Evolutionary conservation across 1,140 invertebrate genomes (phyloP).

Genomic region (Chionoecetes opilio): DNA sequence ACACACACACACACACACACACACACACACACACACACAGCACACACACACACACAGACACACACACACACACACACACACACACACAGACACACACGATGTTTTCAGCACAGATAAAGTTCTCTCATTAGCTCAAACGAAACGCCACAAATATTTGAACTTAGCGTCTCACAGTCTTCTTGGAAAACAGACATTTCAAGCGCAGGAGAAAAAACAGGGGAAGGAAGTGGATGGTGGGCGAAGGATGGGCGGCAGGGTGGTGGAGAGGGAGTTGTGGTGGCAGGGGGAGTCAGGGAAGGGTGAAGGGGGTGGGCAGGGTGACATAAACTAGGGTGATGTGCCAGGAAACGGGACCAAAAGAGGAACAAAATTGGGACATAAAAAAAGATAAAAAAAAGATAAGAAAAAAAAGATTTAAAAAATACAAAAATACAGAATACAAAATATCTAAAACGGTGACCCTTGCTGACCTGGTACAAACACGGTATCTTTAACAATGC

Average conservation of each 20-base stretch:
- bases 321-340: too few species aligned
- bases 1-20: slow-evolving; percentile 55
- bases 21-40: slow-evolving; percentile 50
- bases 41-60: slow-evolving; percentile 50
- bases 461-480: too few species aligned
- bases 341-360: too few species aligned
- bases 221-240: too few species aligned
- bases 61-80: slow-evolving; percentile 42
- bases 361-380: too few species aligned
- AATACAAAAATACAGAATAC: too few species aligned
- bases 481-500: too few species aligned
- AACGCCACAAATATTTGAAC: slow-evolving; percentile 16
- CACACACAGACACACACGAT: slow-evolving; percentile 36
- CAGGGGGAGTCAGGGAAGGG: not conserved
- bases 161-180: not conserved
- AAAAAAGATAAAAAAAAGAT: too few species aligned
- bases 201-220: not conserved
- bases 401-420: too few species aligned
- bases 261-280: not conserved
- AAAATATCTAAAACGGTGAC: too few species aligned
- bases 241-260: not conserved
- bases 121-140: not conserved
- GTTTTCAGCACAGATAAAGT: not conserved
- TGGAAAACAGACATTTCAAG: not conserved
- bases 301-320: not conserved